phyloP scores from a whole-genome alignment of 2,888 invertebrate species.

The Brachyopa scutellaris region DNA sequence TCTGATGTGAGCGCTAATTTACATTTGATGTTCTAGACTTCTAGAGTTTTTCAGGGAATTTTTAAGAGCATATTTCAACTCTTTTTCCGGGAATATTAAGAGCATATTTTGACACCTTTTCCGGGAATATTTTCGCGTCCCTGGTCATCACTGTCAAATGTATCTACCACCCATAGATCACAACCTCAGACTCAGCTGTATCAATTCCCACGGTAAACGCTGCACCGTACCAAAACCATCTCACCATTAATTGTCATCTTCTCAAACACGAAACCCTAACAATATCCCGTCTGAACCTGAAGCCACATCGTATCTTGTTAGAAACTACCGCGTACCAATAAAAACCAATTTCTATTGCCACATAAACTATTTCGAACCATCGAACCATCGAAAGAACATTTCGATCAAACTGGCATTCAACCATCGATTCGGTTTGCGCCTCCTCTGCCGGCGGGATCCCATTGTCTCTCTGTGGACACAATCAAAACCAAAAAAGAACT shows the following conservation, averaged over 20 bases:
- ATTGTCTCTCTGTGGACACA: slow-evolving; percentile 21
- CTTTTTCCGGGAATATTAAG: no score
- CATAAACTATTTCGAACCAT: slow-evolving; percentile 63
- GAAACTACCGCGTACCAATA: slow-evolving; percentile 62
- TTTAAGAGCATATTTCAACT: no score
- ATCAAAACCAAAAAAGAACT: slow-evolving; percentile 6
- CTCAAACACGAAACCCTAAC: not conserved
- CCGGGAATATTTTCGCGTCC: no score
- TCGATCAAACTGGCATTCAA: slow-evolving; percentile 61
- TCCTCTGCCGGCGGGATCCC: slow-evolving; percentile 36
- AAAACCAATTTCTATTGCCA: slow-evolving; percentile 53
- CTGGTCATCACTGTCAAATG: not conserved
- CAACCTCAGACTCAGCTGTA: no score
- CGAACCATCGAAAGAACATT: slow-evolving; percentile 55
- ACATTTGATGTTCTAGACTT: no score
- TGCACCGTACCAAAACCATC: not conserved
- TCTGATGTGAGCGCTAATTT: no score
- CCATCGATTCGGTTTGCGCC: slow-evolving; percentile 31
- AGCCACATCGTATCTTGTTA: slow-evolving; percentile 59
- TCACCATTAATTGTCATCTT: not conserved
- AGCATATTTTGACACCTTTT: no score
- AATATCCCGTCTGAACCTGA: slow-evolving; percentile 8
- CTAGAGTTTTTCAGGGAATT: no score
- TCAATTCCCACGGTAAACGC: slow-evolving; percentile 7
- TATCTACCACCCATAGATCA: not conserved